Percentiles rank a stretch among this genome's conserved stretches.
Evolutionary conservation across 2,113 vertebrate species (phyloP).

Genomic region (Nothobranchius kuhntae): DNA sequence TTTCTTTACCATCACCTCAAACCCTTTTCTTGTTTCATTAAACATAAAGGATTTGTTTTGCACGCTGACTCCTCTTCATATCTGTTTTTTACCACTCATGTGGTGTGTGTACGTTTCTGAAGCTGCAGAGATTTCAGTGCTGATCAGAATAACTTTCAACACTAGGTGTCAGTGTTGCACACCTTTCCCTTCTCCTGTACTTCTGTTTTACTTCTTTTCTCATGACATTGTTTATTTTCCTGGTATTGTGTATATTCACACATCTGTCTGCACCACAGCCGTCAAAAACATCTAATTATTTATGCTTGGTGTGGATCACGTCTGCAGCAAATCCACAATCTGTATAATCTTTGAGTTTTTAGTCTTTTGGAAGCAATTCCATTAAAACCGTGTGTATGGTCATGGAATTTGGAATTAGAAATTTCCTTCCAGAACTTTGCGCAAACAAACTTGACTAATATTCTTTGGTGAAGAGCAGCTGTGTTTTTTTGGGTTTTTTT

Average conservation of each 20-base stretch:
- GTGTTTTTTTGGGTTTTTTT: too few relatives aligned
- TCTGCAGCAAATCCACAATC: too few relatives aligned
- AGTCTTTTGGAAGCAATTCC: not conserved
- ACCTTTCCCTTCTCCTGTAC: not conserved
- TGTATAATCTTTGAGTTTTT: not conserved
- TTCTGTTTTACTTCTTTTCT: not conserved
- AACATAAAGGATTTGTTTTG: not conserved
- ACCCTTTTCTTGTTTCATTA: not conserved
- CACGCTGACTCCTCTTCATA: not conserved
- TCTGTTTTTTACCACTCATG: not conserved
- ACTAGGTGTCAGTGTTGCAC: conserved; percentile 22
- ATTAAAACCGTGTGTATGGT: too few relatives aligned
- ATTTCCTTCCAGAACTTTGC: too few relatives aligned
- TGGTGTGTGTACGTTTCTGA: not conserved
- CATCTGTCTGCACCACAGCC: not conserved
- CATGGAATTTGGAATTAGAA: too few relatives aligned
- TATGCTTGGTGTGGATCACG: too few relatives aligned
- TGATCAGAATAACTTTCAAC: not conserved
- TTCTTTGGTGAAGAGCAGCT: too few relatives aligned
- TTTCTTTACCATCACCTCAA: not conserved
- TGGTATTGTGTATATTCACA: not conserved
- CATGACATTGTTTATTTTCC: not conserved
- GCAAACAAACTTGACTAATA: too few relatives aligned
- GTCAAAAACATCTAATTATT: not conserved
- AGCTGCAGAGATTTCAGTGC: not conserved